Conservation (phyloP, 2,888 invertebrate genomes). For the Caenorhabditis uteleia region DNA sequence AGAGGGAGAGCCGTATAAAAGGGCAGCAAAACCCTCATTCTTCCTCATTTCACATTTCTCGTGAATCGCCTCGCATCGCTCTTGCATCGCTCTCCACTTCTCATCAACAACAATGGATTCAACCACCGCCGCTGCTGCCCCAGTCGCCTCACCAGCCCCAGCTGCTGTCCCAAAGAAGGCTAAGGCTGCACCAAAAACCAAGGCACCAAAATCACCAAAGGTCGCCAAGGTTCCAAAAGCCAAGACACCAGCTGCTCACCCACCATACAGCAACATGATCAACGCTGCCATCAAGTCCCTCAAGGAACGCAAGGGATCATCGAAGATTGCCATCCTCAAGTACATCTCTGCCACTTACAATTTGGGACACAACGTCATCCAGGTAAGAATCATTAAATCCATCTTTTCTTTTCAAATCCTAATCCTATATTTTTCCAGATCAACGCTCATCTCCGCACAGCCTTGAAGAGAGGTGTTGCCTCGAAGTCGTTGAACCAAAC, state of each 20-base stretch:
- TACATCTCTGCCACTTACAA: conserved; percentile 71
- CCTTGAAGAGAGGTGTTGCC: conserved; percentile 71
- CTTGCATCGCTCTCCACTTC: too few species aligned
- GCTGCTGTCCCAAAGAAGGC: conserved; percentile 1
- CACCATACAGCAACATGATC: conserved; percentile 71
- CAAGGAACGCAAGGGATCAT: conserved; percentile 72
- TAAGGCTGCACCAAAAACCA: conserved; percentile 5
- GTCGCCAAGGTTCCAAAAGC: conserved; percentile 18
- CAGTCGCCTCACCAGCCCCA: conserved; percentile 3
- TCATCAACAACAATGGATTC: not conserved
- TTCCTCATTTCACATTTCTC: not conserved
- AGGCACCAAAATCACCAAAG: too few species aligned
- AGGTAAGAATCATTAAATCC: conserved; percentile 1
- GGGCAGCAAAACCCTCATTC: not conserved
- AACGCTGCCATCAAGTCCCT: conserved; percentile 69
- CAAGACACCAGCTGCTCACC: conserved; percentile 51
- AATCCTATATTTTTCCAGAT: conserved; percentile 41
- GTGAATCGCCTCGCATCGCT: too few species aligned
- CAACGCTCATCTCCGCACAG: conserved; percentile 71
- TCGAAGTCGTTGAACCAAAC: conserved; percentile 70
- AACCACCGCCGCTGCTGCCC: conserved; percentile 11
- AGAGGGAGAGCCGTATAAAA: not conserved
- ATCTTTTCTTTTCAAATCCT: not conserved
- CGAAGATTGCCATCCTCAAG: conserved; percentile 72
- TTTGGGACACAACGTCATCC: conserved; percentile 58